phyloP scores from a whole-genome alignment of 2,113 vertebrate genomes.

The Sander lucioperca region DNA sequence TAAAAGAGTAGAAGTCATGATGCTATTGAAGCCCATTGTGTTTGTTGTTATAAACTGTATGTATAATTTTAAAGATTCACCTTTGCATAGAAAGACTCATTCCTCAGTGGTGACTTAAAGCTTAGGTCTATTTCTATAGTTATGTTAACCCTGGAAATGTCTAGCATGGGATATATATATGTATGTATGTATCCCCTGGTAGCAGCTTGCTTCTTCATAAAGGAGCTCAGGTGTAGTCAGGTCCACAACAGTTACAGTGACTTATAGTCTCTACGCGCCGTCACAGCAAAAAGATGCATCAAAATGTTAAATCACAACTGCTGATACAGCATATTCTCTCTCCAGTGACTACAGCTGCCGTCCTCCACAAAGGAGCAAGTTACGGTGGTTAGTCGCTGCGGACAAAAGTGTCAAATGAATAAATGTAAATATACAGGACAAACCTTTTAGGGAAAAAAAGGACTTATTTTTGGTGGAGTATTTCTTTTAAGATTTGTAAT shows the following conservation, averaged over 20 bases:
- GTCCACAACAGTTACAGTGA: too few species aligned
- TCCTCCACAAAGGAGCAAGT: not conserved
- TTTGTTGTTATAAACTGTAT: too few species aligned
- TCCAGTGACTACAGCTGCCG: too few species aligned
- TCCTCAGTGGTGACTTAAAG: not conserved
- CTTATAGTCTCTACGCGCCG: too few species aligned
- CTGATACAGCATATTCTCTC: too few species aligned
- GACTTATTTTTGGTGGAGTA: not conserved
- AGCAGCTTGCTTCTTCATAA: too few species aligned
- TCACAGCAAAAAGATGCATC: not conserved
- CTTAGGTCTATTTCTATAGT: not conserved
- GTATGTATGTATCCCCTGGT: too few species aligned
- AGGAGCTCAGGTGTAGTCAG: too few species aligned
- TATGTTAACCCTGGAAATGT: not conserved
- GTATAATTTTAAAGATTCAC: not conserved
- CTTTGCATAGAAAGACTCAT: not conserved
- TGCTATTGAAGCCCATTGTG: not conserved
- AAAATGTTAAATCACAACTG: too few species aligned
- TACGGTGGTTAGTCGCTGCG: not conserved
- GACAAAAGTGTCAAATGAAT: too few species aligned
- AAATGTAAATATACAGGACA: not conserved
- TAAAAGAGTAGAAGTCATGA: not conserved
- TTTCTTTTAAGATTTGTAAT: not conserved
- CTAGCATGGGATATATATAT: not conserved
- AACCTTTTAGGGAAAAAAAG: not conserved